phyloP scores from a whole-genome alignment of 1,140 invertebrate genomes.

The Sitodiplosis mosellana region DNA sequence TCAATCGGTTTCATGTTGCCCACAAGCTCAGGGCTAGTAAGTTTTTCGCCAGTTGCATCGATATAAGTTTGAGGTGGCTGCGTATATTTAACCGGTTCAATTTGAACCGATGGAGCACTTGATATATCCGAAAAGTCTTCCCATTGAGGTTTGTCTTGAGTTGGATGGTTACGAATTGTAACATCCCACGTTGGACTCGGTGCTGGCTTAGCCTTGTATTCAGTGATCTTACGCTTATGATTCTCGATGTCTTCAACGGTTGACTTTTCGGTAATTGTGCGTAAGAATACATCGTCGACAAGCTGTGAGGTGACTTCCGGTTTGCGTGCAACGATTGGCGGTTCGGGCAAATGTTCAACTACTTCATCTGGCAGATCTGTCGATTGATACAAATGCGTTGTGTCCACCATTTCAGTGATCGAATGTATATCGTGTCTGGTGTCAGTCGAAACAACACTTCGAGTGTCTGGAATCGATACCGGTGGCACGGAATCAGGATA shows the following conservation, averaged over 20 bases:
- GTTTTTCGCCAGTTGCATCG: constrained; percentile 18
- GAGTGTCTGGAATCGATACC: constrained; percentile 25
- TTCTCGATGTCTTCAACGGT: constrained; percentile 78
- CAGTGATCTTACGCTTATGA: constrained; percentile 57
- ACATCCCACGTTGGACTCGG: constrained; percentile 59
- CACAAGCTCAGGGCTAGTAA: constrained; percentile 35
- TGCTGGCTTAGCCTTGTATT: constrained; percentile 45
- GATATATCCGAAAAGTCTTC: constrained; percentile 72
- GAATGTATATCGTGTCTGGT: constrained; percentile 57
- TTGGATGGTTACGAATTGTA: constrained; percentile 62
- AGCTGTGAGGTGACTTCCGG: constrained; percentile 69
- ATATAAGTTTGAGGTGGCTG: constrained; percentile 28
- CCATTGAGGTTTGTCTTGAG: constrained; percentile 52
- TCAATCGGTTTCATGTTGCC: constrained; percentile 32
- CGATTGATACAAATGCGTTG: constrained; percentile 32
- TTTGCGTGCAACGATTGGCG: constrained; percentile 35
- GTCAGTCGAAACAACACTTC: constrained; percentile 45
- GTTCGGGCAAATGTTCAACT: constrained; percentile 37
- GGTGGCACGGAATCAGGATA: constrained; percentile 22
- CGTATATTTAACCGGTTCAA: constrained; percentile 37
- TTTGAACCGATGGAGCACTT: constrained; percentile 52
- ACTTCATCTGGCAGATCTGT: constrained; percentile 26
- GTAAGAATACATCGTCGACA: constrained; percentile 70
- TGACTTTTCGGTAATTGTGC: constrained; percentile 80
- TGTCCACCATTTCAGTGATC: constrained; percentile 46